Evolutionary conservation across 2,888 invertebrate genomes (phyloP), one percentile per base, ranked within the genome.

Genomic region (Melanchra persicariae): DNA sequence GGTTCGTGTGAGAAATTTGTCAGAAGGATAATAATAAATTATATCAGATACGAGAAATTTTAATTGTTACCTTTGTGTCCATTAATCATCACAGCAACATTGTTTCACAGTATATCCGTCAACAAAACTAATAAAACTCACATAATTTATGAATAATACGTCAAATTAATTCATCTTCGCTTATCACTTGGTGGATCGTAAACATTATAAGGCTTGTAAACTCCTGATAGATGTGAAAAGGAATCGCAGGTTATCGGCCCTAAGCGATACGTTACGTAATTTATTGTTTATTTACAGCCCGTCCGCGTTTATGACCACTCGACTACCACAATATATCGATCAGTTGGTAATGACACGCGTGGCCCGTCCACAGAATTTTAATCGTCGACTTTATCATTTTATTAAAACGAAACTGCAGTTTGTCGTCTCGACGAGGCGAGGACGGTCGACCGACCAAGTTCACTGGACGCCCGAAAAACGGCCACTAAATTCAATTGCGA

Each of bases 351-450:
- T 79, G 70, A 81, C 63, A 79, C 76, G 82, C 74, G 82, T 87
- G n/a, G n/a, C n/a, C n/a, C n/a, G 87, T 85, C 83, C 84, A 84
- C 84, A 87, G 90, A 93, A 93, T 93, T 91, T 91, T 89, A 91
- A 93, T 91, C 74, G 81, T 58, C 78, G 66, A 68, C 65, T 83
- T 82, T 83, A 88, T 85, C 82, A 84, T 82, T 86, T 87, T 83
- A 83, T 81, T 79, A 47, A 62, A 71, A 73, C 68, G 55, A 68
- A 76, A 72, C 63, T 72, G 64, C 70, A 77, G 73, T 77, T 84
- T 74, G 61, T 62, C 51, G 62, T 51, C 51, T 65, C 40, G 63
- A 10, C 59, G 61, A 47, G 47, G 66, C 63, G 79, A 54, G 71
- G 78, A 80, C 73, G 76, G 79, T 85, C 89, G 88, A 74, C 74